These are phyloP conservation scores for Camponotus floridanus DNA, from an alignment of 1,140 invertebrate genomes.

Conservation along the genomic window DNA sequence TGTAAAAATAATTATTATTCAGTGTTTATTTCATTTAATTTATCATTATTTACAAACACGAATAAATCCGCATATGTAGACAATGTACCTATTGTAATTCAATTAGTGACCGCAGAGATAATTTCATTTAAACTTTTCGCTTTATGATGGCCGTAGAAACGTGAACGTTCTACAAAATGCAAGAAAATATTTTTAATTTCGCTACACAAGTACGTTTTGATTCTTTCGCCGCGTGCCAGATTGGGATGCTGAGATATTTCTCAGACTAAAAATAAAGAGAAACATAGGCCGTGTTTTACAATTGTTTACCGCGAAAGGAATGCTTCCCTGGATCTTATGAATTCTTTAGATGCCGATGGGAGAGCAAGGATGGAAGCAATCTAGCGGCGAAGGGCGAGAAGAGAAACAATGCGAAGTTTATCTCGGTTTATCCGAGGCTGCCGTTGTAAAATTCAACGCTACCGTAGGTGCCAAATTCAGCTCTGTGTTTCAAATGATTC, in stretches of 20 bases:
- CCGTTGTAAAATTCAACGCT: slow-evolving; percentile 72
- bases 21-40: slow-evolving; percentile 12
- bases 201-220: neutral
- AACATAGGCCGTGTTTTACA: slow-evolving; percentile 65
- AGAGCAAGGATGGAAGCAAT: slow-evolving; percentile 67
- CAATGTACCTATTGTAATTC: neutral
- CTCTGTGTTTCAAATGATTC: slow-evolving; percentile 62
- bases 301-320: slow-evolving; percentile 73
- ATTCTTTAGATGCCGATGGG: slow-evolving; percentile 74
- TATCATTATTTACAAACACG: neutral
- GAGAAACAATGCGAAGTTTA: slow-evolving; percentile 64
- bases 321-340: slow-evolving; percentile 73
- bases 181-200: slow-evolving; percentile 72
- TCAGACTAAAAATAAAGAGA: slow-evolving; percentile 65
- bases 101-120: neutral
- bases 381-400: slow-evolving; percentile 21
- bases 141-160: neutral
- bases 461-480: slow-evolving; percentile 65
- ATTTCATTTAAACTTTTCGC: slow-evolving; percentile 43
- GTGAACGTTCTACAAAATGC: neutral
- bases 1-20: slow-evolving; percentile 10
- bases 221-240: neutral
- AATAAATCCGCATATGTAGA: neutral
- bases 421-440: slow-evolving; percentile 66
- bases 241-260: slow-evolving; percentile 58